Base-by-base conservation (phyloP, 2,888 invertebrate species). In the Sylvicola cinctus region DNA sequence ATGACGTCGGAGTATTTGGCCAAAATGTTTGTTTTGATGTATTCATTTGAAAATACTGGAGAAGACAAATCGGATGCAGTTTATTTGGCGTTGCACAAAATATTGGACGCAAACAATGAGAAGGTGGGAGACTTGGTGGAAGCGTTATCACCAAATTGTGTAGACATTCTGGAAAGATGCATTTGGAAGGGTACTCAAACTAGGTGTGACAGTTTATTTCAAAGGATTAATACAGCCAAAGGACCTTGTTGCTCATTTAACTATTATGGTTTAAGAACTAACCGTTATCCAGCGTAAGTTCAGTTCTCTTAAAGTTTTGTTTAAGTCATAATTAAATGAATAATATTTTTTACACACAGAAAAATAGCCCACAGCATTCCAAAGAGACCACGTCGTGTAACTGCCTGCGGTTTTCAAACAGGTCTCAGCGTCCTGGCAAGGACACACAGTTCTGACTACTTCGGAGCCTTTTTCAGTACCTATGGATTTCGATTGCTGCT, bases 331-430 rank as follows among this genome's bases (percentile, higher is more conserved):
- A 23, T n/a, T 16, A n/a, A 26, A 29, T 32, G 16, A n/a, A 25
- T 12, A 30, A 28, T 16, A 10, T 36, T 28, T 12, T 25, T 27
- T 29, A 17, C 17, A 36, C 37, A 12, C 12, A 57, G 56, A 2
- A 54, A 55, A 45, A 46, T 54, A 1, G 48, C 50, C 2, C 51
- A 51, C 29, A 52, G 55, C 35, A 48, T 54, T 11, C 54, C 60
- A 26, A 50, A 51, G 15, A 49, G 47, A 3, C 72, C 74, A 0
- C 63, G 66, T 35, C 63, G 68, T 2, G 66, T 73, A 1, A 69
- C 74, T 0, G 69, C 73, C 0, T 75, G 75, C 44, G 77, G 77
- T 0, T 70, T 68, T 46, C 66, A 70, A 44, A 74, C 72, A 0
- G 77, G 73, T 0, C 55, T 77, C 1, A 67, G 69, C 0, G 60